phyloP scores from a whole-genome alignment of 2,797 vertebrate genomes.

The Lophius americanus region DNA sequence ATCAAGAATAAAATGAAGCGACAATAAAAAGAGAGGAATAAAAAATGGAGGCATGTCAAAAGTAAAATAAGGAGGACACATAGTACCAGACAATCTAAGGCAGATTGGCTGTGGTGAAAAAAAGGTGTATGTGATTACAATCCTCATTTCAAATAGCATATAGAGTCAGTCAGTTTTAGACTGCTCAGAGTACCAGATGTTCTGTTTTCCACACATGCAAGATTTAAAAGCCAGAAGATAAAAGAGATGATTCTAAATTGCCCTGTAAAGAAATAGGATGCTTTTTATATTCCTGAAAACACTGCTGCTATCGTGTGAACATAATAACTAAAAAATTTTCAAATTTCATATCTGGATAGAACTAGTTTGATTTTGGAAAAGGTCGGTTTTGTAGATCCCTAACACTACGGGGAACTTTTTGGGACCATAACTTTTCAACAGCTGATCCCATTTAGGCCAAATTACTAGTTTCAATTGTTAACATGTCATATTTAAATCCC shows the following conservation, averaged over 20 bases:
- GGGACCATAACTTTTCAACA: no score
- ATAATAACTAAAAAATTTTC: conserved; percentile 12
- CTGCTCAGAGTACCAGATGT: conserved; percentile 55
- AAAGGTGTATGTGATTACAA: conserved; percentile 61
- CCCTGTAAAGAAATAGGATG: conserved; percentile 30
- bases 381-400: no score
- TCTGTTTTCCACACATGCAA: conserved; percentile 39
- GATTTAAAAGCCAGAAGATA: conserved; percentile 55
- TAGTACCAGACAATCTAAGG: conserved; percentile 40
- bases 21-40: conserved; percentile 43
- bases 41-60: conserved; percentile 35
- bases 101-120: conserved; percentile 48
- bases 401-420: no score
- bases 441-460: no score
- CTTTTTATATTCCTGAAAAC: no score
- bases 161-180: conserved; percentile 70
- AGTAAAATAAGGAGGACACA: conserved; percentile 52
- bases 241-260: conserved; percentile 42
- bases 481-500: conserved; percentile 59
- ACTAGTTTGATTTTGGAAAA: no score
- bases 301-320: no score
- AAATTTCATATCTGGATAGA: no score
- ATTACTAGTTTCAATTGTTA: neutral
- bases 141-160: conserved; percentile 65
- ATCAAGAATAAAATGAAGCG: conserved; percentile 55